Evolutionary conservation across 1,140 invertebrate genomes (phyloP).

Genomic region (Lepidostoma basale): DNA sequence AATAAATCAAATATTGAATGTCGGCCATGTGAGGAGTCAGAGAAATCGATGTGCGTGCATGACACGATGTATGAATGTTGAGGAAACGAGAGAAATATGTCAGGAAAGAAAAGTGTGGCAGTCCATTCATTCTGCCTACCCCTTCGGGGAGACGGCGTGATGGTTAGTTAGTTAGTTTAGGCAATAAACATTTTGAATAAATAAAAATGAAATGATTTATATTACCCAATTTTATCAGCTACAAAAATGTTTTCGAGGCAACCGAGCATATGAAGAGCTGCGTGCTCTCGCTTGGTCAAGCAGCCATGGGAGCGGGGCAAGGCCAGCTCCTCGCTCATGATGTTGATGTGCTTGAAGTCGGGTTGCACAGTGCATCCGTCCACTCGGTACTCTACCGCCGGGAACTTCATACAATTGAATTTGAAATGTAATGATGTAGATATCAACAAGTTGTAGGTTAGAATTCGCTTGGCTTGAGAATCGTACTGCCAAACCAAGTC

Average conservation of each 20-base stretch:
- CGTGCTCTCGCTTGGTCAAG: slow-evolving; percentile 80
- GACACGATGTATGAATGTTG: too few species aligned
- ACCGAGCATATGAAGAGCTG: slow-evolving; percentile 85
- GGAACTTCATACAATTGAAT: slow-evolving; percentile 44
- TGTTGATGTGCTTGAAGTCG: slow-evolving; percentile 38
- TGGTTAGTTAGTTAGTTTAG: background rate
- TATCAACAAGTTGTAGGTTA: slow-evolving; percentile 82
- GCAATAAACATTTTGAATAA: background rate
- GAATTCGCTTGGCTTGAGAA: slow-evolving; percentile 71
- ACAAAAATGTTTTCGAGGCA: slow-evolving; percentile 89
- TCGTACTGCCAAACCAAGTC: slow-evolving; percentile 86
- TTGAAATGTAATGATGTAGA: slow-evolving; percentile 54
- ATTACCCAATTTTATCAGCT: slow-evolving; percentile 69
- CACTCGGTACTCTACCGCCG: background rate
- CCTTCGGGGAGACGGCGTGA: too few species aligned
- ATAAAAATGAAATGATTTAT: background rate
- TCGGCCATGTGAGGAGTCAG: too few species aligned
- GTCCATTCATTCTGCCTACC: too few species aligned
- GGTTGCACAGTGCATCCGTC: background rate
- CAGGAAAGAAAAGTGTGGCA: too few species aligned
- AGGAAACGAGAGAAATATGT: too few species aligned
- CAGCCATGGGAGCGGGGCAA: slow-evolving; percentile 75
- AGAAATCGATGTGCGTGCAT: too few species aligned
- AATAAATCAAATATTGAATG: too few species aligned
- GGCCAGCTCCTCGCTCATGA: slow-evolving; percentile 80